Evolutionary conservation across 2,113 vertebrate species (phyloP), one percentile per base, ranked within the genome.

Genomic region (Lonchura striata): DNA sequence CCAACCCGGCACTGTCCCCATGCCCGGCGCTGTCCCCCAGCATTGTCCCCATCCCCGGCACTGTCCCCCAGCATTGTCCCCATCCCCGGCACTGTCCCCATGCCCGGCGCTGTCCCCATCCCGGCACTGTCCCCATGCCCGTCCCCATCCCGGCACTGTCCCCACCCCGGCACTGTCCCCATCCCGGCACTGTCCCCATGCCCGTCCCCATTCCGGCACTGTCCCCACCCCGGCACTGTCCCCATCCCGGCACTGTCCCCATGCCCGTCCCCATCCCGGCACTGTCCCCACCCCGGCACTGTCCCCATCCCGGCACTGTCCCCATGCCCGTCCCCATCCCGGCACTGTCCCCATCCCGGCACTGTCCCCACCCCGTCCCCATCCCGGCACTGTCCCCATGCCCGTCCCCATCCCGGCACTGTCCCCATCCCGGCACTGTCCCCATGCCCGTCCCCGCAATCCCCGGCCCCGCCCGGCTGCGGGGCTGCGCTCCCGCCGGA

Each of bases 101-200:
- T 39, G 9, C 63, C 13, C 3, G 10, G 6, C 41, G 23, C 28
- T n/a, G 41, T 13, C 41, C 41, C 11, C 41, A 39, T 39, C 12
- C 41, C 41, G 41, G 41, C 41, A 41, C 41, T 41, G 41, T 41
- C 41, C 41, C 39, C 39, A 39, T 39, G 39, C 11, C 39, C n/a
- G n/a, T n/a, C n/a, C 39, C 39, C 39, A 39, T 39, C 39, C 39
- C 39, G 39, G 39, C 46, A 47, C 46, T 23, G 46, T n/a, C 30
- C 63, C 41, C 41, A 12, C 31, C 15, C 4, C 1, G 5, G n/a
- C 21, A 33, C n/a, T 41, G 56, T 7, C 44, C 35, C 44, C 35
- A 12, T 3, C 7, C 31, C 13, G 7, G 4, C 61, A 25, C 13
- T 2, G 41, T 2, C 0, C 63, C 41, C 41, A 5, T 61, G 35